phyloP scores from a whole-genome alignment of 2,797 vertebrate species.

The Coregonus sp. region DNA sequence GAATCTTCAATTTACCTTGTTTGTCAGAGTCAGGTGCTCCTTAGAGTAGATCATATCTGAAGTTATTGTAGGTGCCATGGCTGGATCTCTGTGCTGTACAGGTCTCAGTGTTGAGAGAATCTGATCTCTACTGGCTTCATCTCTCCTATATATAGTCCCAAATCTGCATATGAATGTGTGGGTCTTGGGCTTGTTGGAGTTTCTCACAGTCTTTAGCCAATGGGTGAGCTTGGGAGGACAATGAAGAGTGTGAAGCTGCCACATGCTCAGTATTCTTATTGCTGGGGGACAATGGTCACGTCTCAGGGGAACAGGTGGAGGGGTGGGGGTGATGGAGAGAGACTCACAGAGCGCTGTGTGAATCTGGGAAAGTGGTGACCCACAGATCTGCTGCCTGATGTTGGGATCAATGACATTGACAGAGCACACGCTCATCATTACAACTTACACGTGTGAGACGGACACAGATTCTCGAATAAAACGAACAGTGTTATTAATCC shows the following conservation, averaged over 20 bases:
- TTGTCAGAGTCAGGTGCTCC: slow-evolving; percentile 40
- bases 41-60: slow-evolving; percentile 36
- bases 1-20: slow-evolving; percentile 52
- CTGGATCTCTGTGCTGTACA: slow-evolving; percentile 27
- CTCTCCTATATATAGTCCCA: slow-evolving; percentile 71
- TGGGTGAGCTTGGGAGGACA: slow-evolving; percentile 47
- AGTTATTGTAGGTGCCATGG: slow-evolving; percentile 62
- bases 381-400: no score
- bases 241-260: slow-evolving; percentile 27
- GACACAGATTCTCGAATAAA: no score
- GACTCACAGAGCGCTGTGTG: no score
- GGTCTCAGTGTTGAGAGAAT: slow-evolving; percentile 35
- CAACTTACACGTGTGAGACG: no score
- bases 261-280: slow-evolving; percentile 36
- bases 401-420: no score
- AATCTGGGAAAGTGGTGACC: no score
- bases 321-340: no score
- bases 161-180: slow-evolving; percentile 74
- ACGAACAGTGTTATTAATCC: no score
- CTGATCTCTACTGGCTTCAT: slow-evolving; percentile 23
- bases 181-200: slow-evolving; percentile 69
- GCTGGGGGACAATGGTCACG: slow-evolving; percentile 16
- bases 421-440: no score
- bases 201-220: slow-evolving; percentile 84
- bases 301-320: no score